These are phyloP conservation scores for Picus viridis DNA, from an alignment of 2,797 vertebrate genomes.

Conservation along the genomic window DNA sequence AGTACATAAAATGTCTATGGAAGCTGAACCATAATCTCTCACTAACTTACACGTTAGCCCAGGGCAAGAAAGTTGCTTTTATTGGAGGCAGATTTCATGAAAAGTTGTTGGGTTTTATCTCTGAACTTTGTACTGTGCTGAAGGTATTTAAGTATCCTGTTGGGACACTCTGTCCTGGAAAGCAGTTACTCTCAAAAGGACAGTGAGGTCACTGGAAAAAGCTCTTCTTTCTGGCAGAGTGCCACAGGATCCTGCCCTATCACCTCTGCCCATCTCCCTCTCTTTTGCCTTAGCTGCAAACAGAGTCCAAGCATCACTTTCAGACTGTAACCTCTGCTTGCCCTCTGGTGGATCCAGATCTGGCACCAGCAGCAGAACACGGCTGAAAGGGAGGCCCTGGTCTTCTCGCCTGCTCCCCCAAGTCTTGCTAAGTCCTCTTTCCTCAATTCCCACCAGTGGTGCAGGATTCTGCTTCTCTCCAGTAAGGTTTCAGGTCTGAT, in stretches of 20 bases:
- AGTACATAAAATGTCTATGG: slow-evolving; percentile 63
- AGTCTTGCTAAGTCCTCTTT: neutral
- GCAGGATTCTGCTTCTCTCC: neutral
- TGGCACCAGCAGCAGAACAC: accelerated
- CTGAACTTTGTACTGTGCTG: slow-evolving; percentile 7
- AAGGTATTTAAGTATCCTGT: slow-evolving; percentile 39
- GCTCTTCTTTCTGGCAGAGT: neutral
- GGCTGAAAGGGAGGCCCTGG: neutral
- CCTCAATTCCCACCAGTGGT: accelerated
- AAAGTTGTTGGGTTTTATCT: slow-evolving; percentile 57
- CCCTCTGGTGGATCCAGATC: neutral
- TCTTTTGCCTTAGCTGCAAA: neutral
- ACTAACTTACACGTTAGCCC: slow-evolving; percentile 69
- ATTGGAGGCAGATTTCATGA: slow-evolving; percentile 73
- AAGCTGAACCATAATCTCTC: slow-evolving; percentile 66
- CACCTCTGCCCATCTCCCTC: neutral
- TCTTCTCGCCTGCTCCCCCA: neutral
- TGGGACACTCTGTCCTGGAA: slow-evolving; percentile 38
- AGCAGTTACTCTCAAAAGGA: slow-evolving; percentile 25
- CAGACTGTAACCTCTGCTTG: neutral
- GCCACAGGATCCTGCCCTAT: neutral
- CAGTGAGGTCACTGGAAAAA: neutral
- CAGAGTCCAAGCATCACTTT: neutral
- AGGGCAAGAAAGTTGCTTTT: slow-evolving; percentile 74
- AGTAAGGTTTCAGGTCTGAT: neutral